A percentile compares a stretch with the other conserved stretches of the same genome.
Evolutionary conservation across 2,888 invertebrate genomes (phyloP).

Genomic region (Aphidius colemani): DNA sequence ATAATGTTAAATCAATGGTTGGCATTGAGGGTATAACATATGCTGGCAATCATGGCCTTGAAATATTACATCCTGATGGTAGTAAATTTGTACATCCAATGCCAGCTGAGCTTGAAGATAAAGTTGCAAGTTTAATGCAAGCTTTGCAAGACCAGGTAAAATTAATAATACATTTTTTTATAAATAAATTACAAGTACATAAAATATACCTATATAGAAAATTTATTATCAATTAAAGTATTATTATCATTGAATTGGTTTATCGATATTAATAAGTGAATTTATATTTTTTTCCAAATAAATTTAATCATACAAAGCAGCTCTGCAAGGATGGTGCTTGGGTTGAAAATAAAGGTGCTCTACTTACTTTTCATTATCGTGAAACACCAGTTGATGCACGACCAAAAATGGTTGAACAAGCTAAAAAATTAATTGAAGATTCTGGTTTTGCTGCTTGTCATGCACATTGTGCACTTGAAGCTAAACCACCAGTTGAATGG

Average conservation of each 20-base stretch:
- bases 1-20: constrained; percentile 88
- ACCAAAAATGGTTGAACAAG: constrained; percentile 72
- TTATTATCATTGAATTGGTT: too few species aligned
- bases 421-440: constrained; percentile 73
- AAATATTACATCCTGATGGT: constrained; percentile 88
- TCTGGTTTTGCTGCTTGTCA: constrained; percentile 79
- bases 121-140: constrained; percentile 77
- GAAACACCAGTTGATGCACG: constrained; percentile 77
- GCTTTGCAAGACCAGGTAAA: constrained; percentile 78
- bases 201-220: too few species aligned
- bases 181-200: too few species aligned
- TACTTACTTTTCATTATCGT: constrained; percentile 85
- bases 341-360: constrained; percentile 89
- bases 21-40: constrained; percentile 90
- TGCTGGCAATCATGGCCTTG: constrained; percentile 87
- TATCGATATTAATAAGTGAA: too few species aligned
- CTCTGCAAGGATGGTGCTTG: constrained; percentile 87
- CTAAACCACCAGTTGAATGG: constrained; percentile 89
- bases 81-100: constrained; percentile 90
- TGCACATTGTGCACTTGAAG: constrained; percentile 88
- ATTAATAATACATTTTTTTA: too few species aligned
- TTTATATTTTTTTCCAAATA: too few species aligned
- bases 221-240: too few species aligned
- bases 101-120: constrained; percentile 82
- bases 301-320: constrained; percentile 53